These are phyloP conservation scores for Cheilosia vernalis DNA, from an alignment of 2,888 invertebrate species.

Conservation along the genomic window DNA sequence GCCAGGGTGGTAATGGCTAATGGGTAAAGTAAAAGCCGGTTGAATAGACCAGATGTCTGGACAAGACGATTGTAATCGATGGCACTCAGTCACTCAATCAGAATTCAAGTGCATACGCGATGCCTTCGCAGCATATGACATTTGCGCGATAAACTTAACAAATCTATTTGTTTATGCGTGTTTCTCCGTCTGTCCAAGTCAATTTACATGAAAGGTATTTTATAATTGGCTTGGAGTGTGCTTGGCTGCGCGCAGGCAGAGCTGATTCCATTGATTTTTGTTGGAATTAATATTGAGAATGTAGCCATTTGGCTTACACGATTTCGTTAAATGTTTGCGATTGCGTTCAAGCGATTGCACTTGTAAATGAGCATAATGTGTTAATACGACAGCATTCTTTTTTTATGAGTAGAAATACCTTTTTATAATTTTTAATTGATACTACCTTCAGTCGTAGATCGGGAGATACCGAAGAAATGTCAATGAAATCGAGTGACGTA, in stretches of 20 bases:
- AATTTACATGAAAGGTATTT: constrained; percentile 69
- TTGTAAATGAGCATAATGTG: constrained; percentile 22
- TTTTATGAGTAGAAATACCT: constrained; percentile 3
- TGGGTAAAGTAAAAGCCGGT: constrained; percentile 12
- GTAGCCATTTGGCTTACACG: constrained; percentile 1
- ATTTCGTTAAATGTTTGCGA: not conserved
- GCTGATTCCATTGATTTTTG: constrained; percentile 44
- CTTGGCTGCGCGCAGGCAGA: constrained; percentile 23
- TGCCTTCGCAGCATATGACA: not conserved
- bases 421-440: constrained; percentile 2
- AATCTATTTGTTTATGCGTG: constrained; percentile 57
- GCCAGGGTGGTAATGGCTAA: constrained; percentile 5
- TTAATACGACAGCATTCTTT: constrained; percentile 7
- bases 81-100: constrained; percentile 70
- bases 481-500: not conserved
- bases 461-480: not conserved
- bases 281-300: constrained; percentile 21
- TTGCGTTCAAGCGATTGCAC: constrained; percentile 32
- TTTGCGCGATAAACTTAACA: constrained; percentile 33
- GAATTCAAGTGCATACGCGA: constrained; percentile 64
- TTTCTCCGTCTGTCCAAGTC: constrained; percentile 41
- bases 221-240: constrained; percentile 64
- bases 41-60: constrained; percentile 65
- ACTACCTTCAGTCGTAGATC: not conserved
- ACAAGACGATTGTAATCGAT: constrained; percentile 55